These are phyloP conservation scores for Cataglyphis livida DNA, from an alignment of 2,888 invertebrate species.

Conservation along the genomic window DNA sequence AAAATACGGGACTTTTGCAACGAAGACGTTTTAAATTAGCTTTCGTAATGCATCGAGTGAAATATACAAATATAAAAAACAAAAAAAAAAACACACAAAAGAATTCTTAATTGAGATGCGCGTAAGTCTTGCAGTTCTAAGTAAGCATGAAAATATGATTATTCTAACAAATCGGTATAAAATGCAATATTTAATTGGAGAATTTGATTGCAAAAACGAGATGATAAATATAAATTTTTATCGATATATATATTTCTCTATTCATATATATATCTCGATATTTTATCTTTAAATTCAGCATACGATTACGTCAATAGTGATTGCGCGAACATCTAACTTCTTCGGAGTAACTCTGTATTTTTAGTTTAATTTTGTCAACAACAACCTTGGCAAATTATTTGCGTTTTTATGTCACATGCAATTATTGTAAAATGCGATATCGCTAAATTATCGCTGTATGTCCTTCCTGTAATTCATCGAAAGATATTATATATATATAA, in stretches of 20 bases:
- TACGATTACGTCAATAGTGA: not conserved
- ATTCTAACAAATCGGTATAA: not conserved
- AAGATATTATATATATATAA: not conserved
- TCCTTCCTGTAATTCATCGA: conserved; percentile 13
- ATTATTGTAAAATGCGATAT: conserved; percentile 3
- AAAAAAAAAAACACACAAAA: too few species aligned
- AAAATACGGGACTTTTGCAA: not conserved
- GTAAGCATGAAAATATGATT: not conserved
- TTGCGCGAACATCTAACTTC: not conserved
- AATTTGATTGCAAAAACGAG: not conserved
- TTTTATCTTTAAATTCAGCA: not conserved
- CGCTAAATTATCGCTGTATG: conserved; percentile 1
- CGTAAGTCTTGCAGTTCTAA: not conserved
- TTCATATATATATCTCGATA: not conserved
- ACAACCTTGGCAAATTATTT: not conserved
- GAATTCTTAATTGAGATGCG: not conserved
- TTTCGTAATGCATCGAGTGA: not conserved
- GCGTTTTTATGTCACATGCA: not conserved
- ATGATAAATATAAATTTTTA: not conserved
- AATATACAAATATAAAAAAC: not conserved
- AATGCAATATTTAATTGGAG: not conserved
- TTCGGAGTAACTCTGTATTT: not conserved
- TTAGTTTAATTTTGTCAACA: not conserved
- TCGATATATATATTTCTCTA: not conserved
- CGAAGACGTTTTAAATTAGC: not conserved